Percentiles rank a stretch among this genome's conserved stretches.
Evolutionary conservation across 2,113 vertebrate genomes (phyloP).

Genomic region (Coturnix japonica): DNA sequence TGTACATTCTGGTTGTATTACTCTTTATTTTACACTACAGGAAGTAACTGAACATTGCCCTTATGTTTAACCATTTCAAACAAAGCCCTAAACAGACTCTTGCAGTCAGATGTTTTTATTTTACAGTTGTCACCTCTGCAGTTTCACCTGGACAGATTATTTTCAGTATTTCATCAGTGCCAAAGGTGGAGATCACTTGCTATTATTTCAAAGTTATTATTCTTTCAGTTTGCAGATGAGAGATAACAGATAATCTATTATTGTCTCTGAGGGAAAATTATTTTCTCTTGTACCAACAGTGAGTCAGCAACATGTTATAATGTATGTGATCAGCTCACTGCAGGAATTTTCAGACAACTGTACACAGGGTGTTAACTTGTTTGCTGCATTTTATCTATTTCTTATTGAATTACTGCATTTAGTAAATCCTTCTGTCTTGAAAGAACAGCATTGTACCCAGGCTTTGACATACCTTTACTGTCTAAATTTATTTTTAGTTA

Average conservation of each 20-base stretch:
- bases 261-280: neutral
- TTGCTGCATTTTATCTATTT: neutral
- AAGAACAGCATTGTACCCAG: neutral
- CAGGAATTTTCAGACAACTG: neutral
- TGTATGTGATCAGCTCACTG: neutral
- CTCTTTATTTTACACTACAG: neutral
- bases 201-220: slow-evolving; percentile 27
- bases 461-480: neutral
- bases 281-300: neutral
- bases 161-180: neutral
- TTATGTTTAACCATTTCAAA: neutral
- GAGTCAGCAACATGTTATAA: slow-evolving; percentile 14
- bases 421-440: neutral
- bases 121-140: neutral
- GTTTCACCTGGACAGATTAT: neutral
- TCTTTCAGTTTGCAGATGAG: slow-evolving; percentile 11
- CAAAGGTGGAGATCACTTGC: neutral
- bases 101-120: neutral
- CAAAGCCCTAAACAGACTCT: neutral
- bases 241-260: slow-evolving; percentile 18
- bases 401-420: neutral
- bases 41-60: neutral
- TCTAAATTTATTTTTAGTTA: neutral
- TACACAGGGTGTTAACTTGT: neutral
- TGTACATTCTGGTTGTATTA: neutral